Percentiles rank a stretch among this genome's conserved stretches.
phyloP scores from a whole-genome alignment of 2,113 vertebrate species.

The Pseudopodoces humilis region DNA sequence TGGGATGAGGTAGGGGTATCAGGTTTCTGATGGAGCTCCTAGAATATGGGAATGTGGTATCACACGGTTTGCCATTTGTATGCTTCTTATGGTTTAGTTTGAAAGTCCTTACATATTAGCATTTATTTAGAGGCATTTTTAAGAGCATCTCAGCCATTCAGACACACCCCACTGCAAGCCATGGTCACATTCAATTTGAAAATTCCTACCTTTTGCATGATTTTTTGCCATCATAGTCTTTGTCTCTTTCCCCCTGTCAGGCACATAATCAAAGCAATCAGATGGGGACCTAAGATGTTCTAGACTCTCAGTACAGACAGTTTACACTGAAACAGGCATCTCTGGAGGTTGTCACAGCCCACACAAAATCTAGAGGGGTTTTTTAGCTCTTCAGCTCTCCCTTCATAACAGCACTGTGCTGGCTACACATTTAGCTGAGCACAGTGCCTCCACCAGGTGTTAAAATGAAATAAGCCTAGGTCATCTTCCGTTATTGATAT shows the following conservation, averaged over 20 bases:
- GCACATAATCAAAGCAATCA: neutral
- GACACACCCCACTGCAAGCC: neutral
- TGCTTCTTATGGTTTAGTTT: neutral
- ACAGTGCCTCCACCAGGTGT: neutral
- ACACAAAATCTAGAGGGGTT: neutral
- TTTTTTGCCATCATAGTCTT: neutral
- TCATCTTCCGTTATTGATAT: neutral
- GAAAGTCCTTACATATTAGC: accelerated
- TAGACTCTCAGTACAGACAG: neutral
- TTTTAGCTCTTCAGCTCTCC: neutral
- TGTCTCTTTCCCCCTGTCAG: neutral
- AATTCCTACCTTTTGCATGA: neutral
- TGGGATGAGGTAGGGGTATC: neutral
- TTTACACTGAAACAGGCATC: accelerated
- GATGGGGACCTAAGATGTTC: neutral
- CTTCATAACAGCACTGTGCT: neutral
- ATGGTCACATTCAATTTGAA: neutral
- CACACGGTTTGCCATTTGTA: neutral
- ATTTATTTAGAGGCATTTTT: neutral
- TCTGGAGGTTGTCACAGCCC: neutral
- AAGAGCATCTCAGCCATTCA: neutral
- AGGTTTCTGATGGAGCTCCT: neutral
- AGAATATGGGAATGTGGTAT: neutral
- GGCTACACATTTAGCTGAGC: neutral
- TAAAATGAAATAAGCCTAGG: neutral